Percentiles rank a stretch among this genome's conserved stretches.
These are phyloP conservation scores for Lepilemur ruficaudatus DNA, from an alignment of 2,797 vertebrate genomes.

Conservation along the genomic window DNA sequence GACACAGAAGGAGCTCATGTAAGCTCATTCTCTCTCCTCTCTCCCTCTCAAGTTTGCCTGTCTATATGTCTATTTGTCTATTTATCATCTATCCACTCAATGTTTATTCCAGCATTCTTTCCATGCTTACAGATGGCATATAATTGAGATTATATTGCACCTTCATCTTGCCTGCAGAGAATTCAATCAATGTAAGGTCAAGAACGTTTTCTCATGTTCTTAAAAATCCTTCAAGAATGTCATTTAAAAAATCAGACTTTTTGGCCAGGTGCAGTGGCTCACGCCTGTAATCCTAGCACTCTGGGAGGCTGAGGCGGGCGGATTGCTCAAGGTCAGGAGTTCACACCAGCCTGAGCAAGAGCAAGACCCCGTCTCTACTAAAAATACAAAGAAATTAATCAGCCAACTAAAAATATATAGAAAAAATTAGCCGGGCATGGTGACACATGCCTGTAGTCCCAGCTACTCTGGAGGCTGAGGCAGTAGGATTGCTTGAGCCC, in stretches of 20 bases:
- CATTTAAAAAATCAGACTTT: neutral
- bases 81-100: neutral
- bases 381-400: too few species aligned
- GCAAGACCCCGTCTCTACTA: too few species aligned
- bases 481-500: too few species aligned
- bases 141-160: neutral
- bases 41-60: neutral
- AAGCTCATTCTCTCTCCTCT: neutral
- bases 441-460: too few species aligned
- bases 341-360: too few species aligned
- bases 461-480: too few species aligned
- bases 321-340: too few species aligned
- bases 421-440: too few species aligned
- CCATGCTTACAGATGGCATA: neutral
- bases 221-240: slow-evolving; percentile 18
- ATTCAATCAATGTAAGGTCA: neutral
- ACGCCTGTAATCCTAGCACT: too few species aligned
- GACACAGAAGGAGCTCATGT: neutral
- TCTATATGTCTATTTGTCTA: neutral
- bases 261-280: too few species aligned
- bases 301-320: too few species aligned
- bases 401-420: too few species aligned
- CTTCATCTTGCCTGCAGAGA: neutral
- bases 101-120: slow-evolving; percentile 22
- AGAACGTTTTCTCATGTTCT: neutral